phyloP scores from a whole-genome alignment of 2,888 invertebrate species.

The Fragum whitleyi region DNA sequence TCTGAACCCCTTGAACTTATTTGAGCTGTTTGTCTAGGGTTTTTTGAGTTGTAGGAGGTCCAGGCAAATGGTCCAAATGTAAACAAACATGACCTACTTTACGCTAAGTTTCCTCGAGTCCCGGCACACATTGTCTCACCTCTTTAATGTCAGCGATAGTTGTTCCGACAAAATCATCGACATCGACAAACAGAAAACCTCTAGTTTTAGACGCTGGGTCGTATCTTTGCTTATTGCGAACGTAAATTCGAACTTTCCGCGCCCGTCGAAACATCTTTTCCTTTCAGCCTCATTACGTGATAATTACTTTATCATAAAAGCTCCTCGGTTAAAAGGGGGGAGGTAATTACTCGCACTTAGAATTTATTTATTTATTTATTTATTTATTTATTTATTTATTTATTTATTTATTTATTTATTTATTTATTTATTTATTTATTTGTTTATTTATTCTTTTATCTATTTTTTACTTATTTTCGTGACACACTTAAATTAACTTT shows the following conservation, averaged over 20 bases:
- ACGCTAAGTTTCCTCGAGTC: too few relatives aligned
- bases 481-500: too few relatives aligned
- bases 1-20: too few relatives aligned
- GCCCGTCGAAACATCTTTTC: constrained; percentile 16
- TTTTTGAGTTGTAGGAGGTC: too few relatives aligned
- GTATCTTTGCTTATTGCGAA: constrained; percentile 65
- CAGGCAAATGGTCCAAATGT: too few relatives aligned
- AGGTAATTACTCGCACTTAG: neutral
- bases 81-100: constrained; percentile 46
- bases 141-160: constrained; percentile 66
- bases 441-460: too few relatives aligned
- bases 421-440: too few relatives aligned
- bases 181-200: constrained; percentile 57
- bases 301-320: neutral
- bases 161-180: constrained; percentile 64
- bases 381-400: too few relatives aligned
- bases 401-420: too few relatives aligned
- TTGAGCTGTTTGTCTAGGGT: too few relatives aligned
- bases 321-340: neutral
- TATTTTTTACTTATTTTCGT: too few relatives aligned
- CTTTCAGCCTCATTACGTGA: neutral
- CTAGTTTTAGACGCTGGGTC: constrained; percentile 59
- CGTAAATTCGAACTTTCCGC: constrained; percentile 49
- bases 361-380: neutral
- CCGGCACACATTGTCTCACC: too few relatives aligned